These are phyloP conservation scores for Eclectus roratus DNA, from an alignment of 2,113 vertebrate species.

Conservation along the genomic window DNA sequence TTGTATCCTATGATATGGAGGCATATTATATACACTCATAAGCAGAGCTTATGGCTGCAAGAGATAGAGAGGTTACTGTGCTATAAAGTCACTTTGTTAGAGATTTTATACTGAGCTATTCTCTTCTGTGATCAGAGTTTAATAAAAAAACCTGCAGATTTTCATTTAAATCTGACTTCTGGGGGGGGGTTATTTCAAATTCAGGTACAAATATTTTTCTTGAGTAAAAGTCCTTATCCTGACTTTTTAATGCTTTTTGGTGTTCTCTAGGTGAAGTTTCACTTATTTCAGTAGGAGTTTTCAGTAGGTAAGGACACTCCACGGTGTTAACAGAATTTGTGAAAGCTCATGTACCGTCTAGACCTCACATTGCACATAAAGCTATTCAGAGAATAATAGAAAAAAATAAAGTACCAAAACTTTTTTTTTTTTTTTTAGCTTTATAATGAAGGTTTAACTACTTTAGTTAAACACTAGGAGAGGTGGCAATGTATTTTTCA, in stretches of 20 bases:
- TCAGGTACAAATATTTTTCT: neutral
- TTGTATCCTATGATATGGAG: neutral
- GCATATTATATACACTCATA: neutral
- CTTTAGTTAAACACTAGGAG: neutral
- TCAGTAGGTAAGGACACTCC: neutral
- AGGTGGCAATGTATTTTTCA: neutral
- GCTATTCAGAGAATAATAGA: neutral
- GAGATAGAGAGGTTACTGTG: neutral
- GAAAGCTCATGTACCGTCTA: neutral
- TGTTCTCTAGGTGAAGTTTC: neutral
- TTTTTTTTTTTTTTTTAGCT: neutral
- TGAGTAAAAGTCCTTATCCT: neutral
- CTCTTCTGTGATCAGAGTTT: slow-evolving; percentile 16
- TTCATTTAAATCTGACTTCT: neutral
- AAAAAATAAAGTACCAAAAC: neutral
- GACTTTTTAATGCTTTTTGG: neutral
- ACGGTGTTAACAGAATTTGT: neutral
- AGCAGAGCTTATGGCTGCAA: neutral
- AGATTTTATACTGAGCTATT: slow-evolving; percentile 20
- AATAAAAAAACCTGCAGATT: neutral
- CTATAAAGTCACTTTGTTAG: neutral
- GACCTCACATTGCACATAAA: neutral
- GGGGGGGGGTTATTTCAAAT: neutral
- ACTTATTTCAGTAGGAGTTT: neutral
- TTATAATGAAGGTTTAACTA: neutral